Conservation (phyloP, 2,888 invertebrate genomes). For the Diaprepes abbreviatus region DNA sequence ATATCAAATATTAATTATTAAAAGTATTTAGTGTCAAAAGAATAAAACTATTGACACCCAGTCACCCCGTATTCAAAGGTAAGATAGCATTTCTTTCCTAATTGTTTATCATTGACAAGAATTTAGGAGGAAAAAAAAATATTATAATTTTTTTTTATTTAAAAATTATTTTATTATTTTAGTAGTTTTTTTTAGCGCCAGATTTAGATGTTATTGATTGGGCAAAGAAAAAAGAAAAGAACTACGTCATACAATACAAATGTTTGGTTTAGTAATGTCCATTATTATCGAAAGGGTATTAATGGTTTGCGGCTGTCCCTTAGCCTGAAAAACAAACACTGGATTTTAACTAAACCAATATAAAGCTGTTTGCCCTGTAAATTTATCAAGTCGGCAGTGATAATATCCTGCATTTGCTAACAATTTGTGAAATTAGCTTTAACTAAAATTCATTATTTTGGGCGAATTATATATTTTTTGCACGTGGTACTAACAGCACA, state of each 20-base stretch:
- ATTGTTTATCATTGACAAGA: too few relatives aligned
- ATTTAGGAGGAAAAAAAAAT: too few relatives aligned
- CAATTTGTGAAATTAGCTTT: not conserved
- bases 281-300: constrained; percentile 41
- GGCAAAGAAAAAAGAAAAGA: constrained; percentile 11
- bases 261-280: constrained; percentile 33
- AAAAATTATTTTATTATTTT: too few relatives aligned
- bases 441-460: not conserved
- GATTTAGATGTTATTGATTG: constrained; percentile 10
- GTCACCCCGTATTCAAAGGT: too few relatives aligned
- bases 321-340: constrained; percentile 40
- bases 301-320: constrained; percentile 42
- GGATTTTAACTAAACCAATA: constrained; percentile 40
- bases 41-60: too few relatives aligned
- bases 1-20: too few relatives aligned
- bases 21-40: too few relatives aligned
- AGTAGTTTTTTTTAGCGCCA: too few relatives aligned
- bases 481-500: too few relatives aligned
- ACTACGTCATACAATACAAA: constrained; percentile 19
- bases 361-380: constrained; percentile 42
- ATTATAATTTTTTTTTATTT: too few relatives aligned
- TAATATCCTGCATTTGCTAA: constrained; percentile 13
- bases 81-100: too few relatives aligned
- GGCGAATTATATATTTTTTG: not conserved
- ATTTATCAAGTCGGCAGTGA: constrained; percentile 29